Base-by-base conservation (phyloP, 1,140 invertebrate species). In the Hirudo medicinalis region DNA sequence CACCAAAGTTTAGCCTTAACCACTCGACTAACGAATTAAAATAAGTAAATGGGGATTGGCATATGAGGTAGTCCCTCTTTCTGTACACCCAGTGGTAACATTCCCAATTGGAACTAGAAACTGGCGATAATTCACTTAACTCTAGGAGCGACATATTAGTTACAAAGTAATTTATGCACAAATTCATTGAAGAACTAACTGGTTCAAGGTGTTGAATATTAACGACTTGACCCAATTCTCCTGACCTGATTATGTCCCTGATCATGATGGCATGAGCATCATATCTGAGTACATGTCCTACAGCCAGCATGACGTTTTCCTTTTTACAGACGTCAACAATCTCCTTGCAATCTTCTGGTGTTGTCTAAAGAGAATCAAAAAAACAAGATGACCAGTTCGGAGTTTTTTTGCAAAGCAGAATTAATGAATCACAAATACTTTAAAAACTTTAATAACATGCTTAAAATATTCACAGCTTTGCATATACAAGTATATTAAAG, bases 211-310 rank as follows among this genome's bases (percentile, higher is more conserved):
- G 83, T 67, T 83, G 79, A 69, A 85, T 84, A 75, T 80, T 83
- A 8, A 83, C 78, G 57, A 85, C 77, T 66, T 82, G 78, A 15
- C 83, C 82, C 71, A 84, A 83, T 0, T 71, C 73, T 36, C 82
- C 82, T 72, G 76, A 78, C 57, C 81, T 79, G 60, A 84, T 83
- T 2, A 84, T 72, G 72, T 81, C 79, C 68, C 80, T 82, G 22
- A 84, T 76, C 74, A 80, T 82, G 32, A 73, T 75, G 11, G 77
- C 78, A 75, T 80, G 79, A 17, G 78, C 78, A 36, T 74, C 78
- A 74, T 84, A 84, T 54, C 83, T 73, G 8, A 85, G 76, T 0
- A 85, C 83, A 77, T 85, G 84, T 75, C 84, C 82, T 0, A 85
- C 82, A 27, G 81, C 79, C 53, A 84, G 73, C 19, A 82, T 75